phyloP scores from a whole-genome alignment of 2,797 vertebrate species.

The Thalassophryne amazonica region DNA sequence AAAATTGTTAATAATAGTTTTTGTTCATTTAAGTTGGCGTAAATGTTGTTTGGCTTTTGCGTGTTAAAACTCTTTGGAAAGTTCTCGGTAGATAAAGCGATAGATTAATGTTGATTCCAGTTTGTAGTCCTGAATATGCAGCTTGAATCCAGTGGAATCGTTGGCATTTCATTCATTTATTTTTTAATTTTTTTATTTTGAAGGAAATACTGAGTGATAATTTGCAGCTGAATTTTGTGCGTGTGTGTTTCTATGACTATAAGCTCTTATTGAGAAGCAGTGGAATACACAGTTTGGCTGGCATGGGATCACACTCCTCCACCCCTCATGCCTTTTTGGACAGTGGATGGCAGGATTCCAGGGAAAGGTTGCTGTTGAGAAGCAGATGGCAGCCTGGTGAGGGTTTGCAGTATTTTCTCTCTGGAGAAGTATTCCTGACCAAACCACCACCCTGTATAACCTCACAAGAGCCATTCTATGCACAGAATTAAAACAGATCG shows the following conservation, averaged over 20 bases:
- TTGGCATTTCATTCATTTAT: too few relatives aligned
- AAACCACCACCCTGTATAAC: slow-evolving; percentile 15
- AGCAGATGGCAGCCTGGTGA: slow-evolving; percentile 61
- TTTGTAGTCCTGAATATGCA: too few relatives aligned
- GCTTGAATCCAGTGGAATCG: too few relatives aligned
- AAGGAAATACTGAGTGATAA: too few relatives aligned
- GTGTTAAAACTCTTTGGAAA: too few relatives aligned
- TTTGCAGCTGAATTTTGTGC: too few relatives aligned
- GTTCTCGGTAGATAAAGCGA: too few relatives aligned
- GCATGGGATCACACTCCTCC: slow-evolving; percentile 42
- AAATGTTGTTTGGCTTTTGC: too few relatives aligned
- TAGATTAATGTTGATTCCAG: too few relatives aligned
- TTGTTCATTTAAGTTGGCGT: too few relatives aligned
- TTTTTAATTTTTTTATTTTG: too few relatives aligned
- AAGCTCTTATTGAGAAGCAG: slow-evolving; percentile 37
- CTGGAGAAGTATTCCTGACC: slow-evolving; percentile 47
- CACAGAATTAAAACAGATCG: slow-evolving; percentile 21
- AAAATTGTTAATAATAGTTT: too few relatives aligned
- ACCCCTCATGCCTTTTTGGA: slow-evolving; percentile 57
- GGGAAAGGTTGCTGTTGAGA: slow-evolving; percentile 56
- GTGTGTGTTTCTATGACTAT: slow-evolving; percentile 21
- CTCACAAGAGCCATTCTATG: slow-evolving; percentile 19
- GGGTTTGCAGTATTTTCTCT: slow-evolving; percentile 37
- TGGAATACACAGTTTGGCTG: slow-evolving; percentile 49
- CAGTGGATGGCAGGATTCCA: slow-evolving; percentile 51